These are phyloP conservation scores for Neuroscelio doddi DNA, from an alignment of 2,888 invertebrate genomes.

Conservation along the genomic window DNA sequence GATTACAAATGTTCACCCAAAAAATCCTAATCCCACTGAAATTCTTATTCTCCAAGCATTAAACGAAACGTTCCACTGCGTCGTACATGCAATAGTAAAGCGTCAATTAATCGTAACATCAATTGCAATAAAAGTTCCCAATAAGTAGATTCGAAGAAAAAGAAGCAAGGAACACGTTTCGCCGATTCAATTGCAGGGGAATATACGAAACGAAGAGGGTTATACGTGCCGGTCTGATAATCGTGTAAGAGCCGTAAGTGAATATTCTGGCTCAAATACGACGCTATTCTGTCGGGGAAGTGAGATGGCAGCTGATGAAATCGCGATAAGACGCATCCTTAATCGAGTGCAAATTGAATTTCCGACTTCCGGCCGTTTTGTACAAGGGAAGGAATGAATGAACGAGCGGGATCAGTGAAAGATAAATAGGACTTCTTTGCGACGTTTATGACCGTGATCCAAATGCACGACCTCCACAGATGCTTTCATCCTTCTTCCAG, in stretches of 20 bases:
- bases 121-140: constrained; percentile 24
- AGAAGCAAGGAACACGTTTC: constrained; percentile 29
- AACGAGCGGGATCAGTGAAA: constrained; percentile 3
- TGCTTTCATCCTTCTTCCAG: no score
- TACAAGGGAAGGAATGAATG: constrained; percentile 11
- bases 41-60: no score
- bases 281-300: constrained; percentile 21
- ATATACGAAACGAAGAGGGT: constrained; percentile 39
- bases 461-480: constrained; percentile 5
- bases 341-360: constrained; percentile 43
- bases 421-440: constrained; percentile 13
- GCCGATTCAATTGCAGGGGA: constrained; percentile 37
- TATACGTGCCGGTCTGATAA: constrained; percentile 40
- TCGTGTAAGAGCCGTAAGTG: constrained; percentile 40
- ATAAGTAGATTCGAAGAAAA: constrained; percentile 7
- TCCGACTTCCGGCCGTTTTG: constrained; percentile 12
- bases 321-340: constrained; percentile 38
- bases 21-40: no score
- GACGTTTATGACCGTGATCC: constrained; percentile 20
- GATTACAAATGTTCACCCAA: no score
- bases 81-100: constrained; percentile 22
- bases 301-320: constrained; percentile 25
- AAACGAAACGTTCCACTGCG: no score
- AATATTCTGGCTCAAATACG: constrained; percentile 30
- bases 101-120: constrained; percentile 24